Evolutionary conservation across 2,113 vertebrate genomes (phyloP).

Genomic region (Trichechus manatus): DNA sequence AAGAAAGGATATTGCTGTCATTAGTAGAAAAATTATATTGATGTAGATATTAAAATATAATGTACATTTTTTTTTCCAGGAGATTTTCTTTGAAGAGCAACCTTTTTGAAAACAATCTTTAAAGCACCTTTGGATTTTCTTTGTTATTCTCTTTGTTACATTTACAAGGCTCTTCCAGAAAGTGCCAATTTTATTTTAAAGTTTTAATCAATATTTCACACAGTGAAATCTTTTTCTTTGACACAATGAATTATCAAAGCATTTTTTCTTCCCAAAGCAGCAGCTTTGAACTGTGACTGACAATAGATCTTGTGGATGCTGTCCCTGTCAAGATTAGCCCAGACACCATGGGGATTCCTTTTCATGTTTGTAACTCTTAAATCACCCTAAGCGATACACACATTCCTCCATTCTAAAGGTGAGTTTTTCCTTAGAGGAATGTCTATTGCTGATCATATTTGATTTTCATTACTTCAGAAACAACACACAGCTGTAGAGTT

Average conservation of each 20-base stretch:
- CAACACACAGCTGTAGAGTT: background rate
- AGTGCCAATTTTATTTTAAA: constrained; percentile 74
- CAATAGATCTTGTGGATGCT: constrained; percentile 40
- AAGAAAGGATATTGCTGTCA: background rate
- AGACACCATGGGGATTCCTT: constrained; percentile 23
- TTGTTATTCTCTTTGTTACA: constrained; percentile 51
- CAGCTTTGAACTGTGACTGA: constrained; percentile 53
- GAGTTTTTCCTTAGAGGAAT: constrained; percentile 47
- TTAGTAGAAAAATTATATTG: background rate
- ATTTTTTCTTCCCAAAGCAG: constrained; percentile 51
- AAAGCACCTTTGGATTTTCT: background rate
- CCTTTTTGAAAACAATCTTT: constrained; percentile 60
- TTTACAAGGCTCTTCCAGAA: constrained; percentile 48
- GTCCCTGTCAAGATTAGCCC: constrained; percentile 34
- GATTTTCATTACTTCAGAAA: constrained; percentile 60
- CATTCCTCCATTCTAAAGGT: constrained; percentile 17
- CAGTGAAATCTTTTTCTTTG: constrained; percentile 71
- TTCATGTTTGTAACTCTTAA: constrained; percentile 61
- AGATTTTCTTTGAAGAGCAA: constrained; percentile 51
- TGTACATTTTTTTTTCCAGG: background rate
- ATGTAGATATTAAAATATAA: constrained; percentile 53
- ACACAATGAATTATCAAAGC: constrained; percentile 68
- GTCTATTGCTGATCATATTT: background rate
- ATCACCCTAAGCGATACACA: constrained; percentile 32
- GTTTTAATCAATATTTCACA: constrained; percentile 79